phyloP scores from a whole-genome alignment of 2,113 vertebrate species.

The Enhydra lutris region DNA sequence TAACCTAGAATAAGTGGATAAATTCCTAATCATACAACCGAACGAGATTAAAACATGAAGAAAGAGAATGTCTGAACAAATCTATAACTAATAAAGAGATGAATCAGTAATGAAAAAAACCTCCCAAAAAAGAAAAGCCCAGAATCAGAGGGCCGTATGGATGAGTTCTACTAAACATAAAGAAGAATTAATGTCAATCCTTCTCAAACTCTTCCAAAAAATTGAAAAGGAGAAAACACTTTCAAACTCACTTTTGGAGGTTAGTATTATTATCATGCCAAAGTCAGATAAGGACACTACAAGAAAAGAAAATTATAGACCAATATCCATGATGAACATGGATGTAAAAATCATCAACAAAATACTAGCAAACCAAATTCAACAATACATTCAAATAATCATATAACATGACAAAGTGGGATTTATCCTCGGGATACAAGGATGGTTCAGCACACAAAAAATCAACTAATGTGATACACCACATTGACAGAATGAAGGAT shows the following conservation, averaged over 20 bases:
- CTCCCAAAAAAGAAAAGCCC: neutral
- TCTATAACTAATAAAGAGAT: neutral
- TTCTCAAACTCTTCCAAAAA: neutral
- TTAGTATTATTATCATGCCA: neutral
- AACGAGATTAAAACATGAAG: neutral
- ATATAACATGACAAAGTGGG: neutral
- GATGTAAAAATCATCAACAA: neutral
- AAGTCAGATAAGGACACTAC: neutral
- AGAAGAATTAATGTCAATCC: neutral
- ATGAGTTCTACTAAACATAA: neutral
- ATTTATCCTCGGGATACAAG: neutral
- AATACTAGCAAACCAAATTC: neutral
- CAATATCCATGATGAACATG: neutral
- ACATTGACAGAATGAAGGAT: neutral
- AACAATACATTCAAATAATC: neutral
- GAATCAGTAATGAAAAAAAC: neutral
- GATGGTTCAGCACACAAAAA: neutral
- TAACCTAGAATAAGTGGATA: neutral
- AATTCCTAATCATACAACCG: neutral
- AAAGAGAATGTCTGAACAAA: neutral
- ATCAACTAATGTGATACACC: neutral
- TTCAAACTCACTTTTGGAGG: neutral
- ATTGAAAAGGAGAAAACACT: neutral
- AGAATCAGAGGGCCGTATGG: neutral
- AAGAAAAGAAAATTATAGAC: neutral